Evolutionary conservation across 2,113 vertebrate species (phyloP), one percentile per base, ranked within the genome.

Genomic region (Peucedramus taeniatus): DNA sequence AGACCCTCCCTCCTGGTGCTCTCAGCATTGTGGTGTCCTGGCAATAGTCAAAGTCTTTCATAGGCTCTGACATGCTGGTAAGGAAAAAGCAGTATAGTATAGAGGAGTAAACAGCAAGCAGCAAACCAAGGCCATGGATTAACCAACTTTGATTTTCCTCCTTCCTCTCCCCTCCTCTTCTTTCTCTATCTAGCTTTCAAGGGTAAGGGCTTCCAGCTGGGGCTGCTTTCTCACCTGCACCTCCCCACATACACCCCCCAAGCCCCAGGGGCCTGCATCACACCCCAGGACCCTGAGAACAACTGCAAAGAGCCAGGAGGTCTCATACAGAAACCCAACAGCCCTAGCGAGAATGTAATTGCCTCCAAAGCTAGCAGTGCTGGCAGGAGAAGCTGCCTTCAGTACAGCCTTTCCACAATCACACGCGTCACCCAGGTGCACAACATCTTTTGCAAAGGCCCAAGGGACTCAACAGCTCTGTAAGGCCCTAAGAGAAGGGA

Each of bases 401-500:
- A 64, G 39, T 57, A 39, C 61, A 85, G 89, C 33, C 81, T 59
- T 92, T 69, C 66, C 81, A 66, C 59, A 74, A 70, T 93, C 91
- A 71, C 71, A 60, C 0, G 39, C 85, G 31, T 95, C 88, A 95
- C 75, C 78, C 90, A 96, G 95, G 93, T 96, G 85, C 85, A 83
- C 81, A 89, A 33, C 54, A 63, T 88, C 82, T 91, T 87, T 92
- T 93, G 54, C 42, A 78, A 90, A 83, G 71, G 87, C 94, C 84
- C 93, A 94, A 90, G 92, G 94, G 94, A 96, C 63, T 77, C 37
- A 93, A 90, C 68, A 90, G 56, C 82, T 91, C 92, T 88, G 54
- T 35, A 54, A 92, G 79, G 96, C 83, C 93, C 78, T 94, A 66
- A 79, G 94, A 96, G 74, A 83, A 80, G 63, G 84, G 35, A 94